phyloP scores from a whole-genome alignment of 2,113 vertebrate genomes.

The Gopherus evgoodei region DNA sequence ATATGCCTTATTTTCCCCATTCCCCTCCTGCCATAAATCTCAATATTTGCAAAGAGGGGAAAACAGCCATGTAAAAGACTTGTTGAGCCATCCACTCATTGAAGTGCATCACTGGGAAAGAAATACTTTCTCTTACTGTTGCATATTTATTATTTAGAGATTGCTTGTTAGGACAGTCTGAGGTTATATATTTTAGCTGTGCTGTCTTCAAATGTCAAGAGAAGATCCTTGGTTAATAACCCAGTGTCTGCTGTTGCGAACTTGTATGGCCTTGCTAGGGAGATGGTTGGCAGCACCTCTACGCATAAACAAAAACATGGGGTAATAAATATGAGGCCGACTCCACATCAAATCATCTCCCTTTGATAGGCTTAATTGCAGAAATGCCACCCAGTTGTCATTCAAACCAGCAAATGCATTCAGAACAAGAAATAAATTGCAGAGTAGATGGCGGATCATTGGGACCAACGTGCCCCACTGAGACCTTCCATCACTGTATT shows the following conservation, averaged over 20 bases:
- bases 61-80: constrained; percentile 51
- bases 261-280: background rate
- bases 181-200: constrained; percentile 49
- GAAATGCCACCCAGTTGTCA: constrained; percentile 54
- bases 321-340: constrained; percentile 23
- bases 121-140: constrained; percentile 49
- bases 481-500: constrained; percentile 40
- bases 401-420: constrained; percentile 65
- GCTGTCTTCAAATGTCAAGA: constrained; percentile 27
- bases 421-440: constrained; percentile 43
- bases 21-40: constrained; percentile 44
- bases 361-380: constrained; percentile 67
- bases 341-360: constrained; percentile 15
- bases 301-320: constrained; percentile 35
- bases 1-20: background rate
- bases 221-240: constrained; percentile 28
- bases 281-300: constrained; percentile 23
- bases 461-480: background rate
- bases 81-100: constrained; percentile 67
- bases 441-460: constrained; percentile 21
- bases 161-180: constrained; percentile 52
- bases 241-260: background rate
- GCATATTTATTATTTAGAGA: constrained; percentile 66
- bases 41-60: constrained; percentile 7
- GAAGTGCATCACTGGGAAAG: constrained; percentile 59